Base-by-base conservation (phyloP, 2,797 vertebrate genomes). In the Silurus aristotelis region DNA sequence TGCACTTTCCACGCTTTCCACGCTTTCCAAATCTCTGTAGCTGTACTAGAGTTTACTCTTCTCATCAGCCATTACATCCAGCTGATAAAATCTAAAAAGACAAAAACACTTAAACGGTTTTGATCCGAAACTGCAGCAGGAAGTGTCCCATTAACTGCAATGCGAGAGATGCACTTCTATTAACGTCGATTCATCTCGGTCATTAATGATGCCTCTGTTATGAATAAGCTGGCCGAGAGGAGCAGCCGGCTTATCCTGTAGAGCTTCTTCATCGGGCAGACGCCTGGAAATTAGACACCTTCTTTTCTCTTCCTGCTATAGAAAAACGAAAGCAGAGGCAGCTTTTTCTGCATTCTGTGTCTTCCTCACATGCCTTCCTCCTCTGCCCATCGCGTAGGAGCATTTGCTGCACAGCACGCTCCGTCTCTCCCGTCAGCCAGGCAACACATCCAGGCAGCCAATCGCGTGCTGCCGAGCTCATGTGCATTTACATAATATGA, bases 401-500 rank as follows among this genome's bases (percentile, higher is more conserved):
- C 92, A 31, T 87, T 93, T 90, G 92, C 92, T 79, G 89, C 88
- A 89, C 87, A 88, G 86, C 80, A 84, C 85, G 84, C 86, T 88
- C 87, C 20, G 87, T 87, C 88, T 86, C 84, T 89, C 92, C 92
- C 89, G 89, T 93, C 92, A 93, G 89, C 90, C 12, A 91, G 89
- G 93, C 89, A 92, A 93, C 92, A 93, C 79, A 84, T 64, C 76
- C 84, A 55, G 80, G 46, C 92, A 91, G 89, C 93, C 93, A 95
- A 95, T 93, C 90, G 86, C 83, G 88, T 25, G 72, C 90, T 84
- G 87, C 89, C 90, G 87, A 92, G 91, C 90, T 91, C 92, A 87
- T 89, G 90, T 76, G 92, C 85, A 95, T 96, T 95, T 95, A 92
- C 93, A 96, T 93, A 92, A 91, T 91, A 91, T 92, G 89, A 93